Base-by-base conservation (phyloP, 2,888 invertebrate species). In the Microctonus brassicae region DNA sequence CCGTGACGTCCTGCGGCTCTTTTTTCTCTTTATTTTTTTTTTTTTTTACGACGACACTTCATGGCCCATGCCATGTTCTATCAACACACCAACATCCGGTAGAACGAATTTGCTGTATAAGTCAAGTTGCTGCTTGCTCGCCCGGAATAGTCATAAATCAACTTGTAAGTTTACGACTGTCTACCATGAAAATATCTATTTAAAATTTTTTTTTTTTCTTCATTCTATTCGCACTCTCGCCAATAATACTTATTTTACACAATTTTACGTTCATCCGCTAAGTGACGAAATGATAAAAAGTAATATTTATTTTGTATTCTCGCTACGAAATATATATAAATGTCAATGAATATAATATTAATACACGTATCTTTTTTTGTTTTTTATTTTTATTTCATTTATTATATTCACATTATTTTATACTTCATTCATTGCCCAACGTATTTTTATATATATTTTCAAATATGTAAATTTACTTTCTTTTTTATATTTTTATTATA, bases 1-100 rank as follows among this genome's bases (percentile, higher is more conserved):
- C 64, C 73, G 55, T 69, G 68, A 60, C 66, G 67, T 70, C 75
- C 73, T 69, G 62, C 24, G 62, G 66, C 62, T 72, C 67, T 39
- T 34, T 63, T 58, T 72, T 70, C 53, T 63, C 17, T 47, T 47
- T 47, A 7, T 39, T 11, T 39, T 2, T 39, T 13, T 39, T 13
- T 39, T 3, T 47, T 47, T 47, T 47, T 47, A 47, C 42, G 42
- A 47, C 42, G 42, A 47, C 42, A 47, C 42, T 47, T 47, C 42
- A 47, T 17, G 42, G 42, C 42, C 42, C 42, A 47, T 47, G 17
- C 42, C 42, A 17, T 47, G 42, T 47, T 47, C 42, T 73, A 77
- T 74, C 75, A 76, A 74, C 74, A 73, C 73, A 70, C 72, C 71
- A 47, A 74, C 72, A 76, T 76, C 75, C 74, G 75, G 69, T 76